Base-by-base conservation (phyloP, 2,888 invertebrate genomes). In the Tetanocera ferruginea region DNA sequence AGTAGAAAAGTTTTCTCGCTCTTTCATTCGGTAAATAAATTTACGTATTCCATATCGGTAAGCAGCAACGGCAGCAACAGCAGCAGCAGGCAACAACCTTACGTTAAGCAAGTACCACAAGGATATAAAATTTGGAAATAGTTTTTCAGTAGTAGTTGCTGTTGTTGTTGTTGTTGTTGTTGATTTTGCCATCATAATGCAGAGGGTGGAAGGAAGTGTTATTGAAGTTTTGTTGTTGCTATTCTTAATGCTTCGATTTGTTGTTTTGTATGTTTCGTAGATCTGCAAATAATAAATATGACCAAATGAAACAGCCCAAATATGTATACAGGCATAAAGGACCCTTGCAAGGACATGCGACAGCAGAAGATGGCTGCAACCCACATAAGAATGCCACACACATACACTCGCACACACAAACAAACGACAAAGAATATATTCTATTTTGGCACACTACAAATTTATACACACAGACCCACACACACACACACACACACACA, bases 281-380 rank as follows among this genome's bases (percentile, higher is more conserved):
- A 84, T 86, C 86, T 80, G 80, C 82, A 87, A 86, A 87, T 87
- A 87, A 87, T 87, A 87, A 87, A 87, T 87, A 87, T 86, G 86
- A 87, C 86, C 86, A 82, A 86, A 87, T 86, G 86, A 85, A 87
- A 86, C 87, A 85, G 86, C 87, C 86, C 86, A 86, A 86, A 81
- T 81, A 79, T 82, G 80, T 79, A 75, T 62, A 69, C 37, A 80
- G 25, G 76, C 67, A 67, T n/a, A 55, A 79, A 55, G 8, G 64
- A 28, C 64, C 14, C 25, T 70, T n/a, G 14, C 5, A 66, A 17
- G 66, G 19, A 34, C 5, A 14, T 19, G 34, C 34, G 19, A 25
- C 51, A 51, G n/a, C 66, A 43, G 67, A 37, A 69, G 69, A 69
- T 51, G 51, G 43, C 69, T 25, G 43, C 69, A 69, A 69, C 57